Evolutionary conservation across 2,888 invertebrate species (phyloP).

Genomic region (Euphydryas editha): DNA sequence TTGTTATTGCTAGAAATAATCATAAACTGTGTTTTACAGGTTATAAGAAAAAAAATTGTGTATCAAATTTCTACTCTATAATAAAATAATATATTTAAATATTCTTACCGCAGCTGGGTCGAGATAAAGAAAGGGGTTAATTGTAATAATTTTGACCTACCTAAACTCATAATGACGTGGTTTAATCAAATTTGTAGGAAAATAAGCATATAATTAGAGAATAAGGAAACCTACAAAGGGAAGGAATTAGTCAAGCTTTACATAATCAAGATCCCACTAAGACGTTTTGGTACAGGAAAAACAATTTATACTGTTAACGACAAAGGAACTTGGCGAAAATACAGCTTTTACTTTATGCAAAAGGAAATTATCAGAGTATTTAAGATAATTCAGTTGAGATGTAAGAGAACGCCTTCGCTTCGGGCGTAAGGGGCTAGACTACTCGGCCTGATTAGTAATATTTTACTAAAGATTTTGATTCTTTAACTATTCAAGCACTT

Average conservation of each 20-base stretch:
- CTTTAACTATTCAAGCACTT: too few species aligned
- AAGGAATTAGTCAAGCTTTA: slow-evolving; percentile 54
- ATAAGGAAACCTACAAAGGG: slow-evolving; percentile 40
- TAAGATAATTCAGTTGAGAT: slow-evolving; percentile 22
- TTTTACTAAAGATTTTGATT: background rate
- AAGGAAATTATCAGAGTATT: slow-evolving; percentile 40
- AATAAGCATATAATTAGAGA: slow-evolving; percentile 37
- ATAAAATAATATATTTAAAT: background rate
- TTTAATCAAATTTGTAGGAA: slow-evolving; percentile 35
- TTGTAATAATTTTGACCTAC: slow-evolving; percentile 23
- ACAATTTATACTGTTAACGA: slow-evolving; percentile 70
- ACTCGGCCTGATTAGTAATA: background rate
- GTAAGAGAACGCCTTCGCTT: slow-evolving; percentile 7
- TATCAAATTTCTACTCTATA: too few species aligned
- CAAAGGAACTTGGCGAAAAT: slow-evolving; percentile 56
- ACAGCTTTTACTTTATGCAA: slow-evolving; percentile 52
- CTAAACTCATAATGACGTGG: slow-evolving; percentile 28
- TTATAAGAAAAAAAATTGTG: too few species aligned
- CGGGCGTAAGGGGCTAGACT: background rate
- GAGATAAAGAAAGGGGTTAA: slow-evolving; percentile 9
- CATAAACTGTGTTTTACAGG: too few species aligned
- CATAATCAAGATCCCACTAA: slow-evolving; percentile 67
- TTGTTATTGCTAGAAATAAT: too few species aligned
- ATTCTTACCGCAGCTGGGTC: background rate
- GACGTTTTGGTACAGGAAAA: slow-evolving; percentile 62